Evolutionary conservation across 2,113 vertebrate species (phyloP).

Genomic region (Ctenodactylus gundi): DNA sequence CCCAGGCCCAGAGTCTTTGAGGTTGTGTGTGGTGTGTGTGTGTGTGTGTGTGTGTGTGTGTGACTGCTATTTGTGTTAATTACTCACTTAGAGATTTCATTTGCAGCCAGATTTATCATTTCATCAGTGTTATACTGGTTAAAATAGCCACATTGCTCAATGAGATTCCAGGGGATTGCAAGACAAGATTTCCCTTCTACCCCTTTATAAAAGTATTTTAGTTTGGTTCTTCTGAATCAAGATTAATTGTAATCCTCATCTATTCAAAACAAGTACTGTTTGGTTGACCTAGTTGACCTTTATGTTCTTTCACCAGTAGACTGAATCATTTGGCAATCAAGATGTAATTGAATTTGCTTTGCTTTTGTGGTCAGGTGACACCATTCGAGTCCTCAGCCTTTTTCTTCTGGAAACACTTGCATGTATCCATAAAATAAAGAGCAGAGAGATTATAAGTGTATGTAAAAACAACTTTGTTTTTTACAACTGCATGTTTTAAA

Average conservation of each 20-base stretch:
- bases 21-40: no score
- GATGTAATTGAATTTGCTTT: slow-evolving; percentile 24
- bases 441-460: background rate
- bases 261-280: slow-evolving; percentile 53
- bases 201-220: slow-evolving; percentile 55
- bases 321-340: slow-evolving; percentile 44
- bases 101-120: slow-evolving; percentile 49
- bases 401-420: background rate
- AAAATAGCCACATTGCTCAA: slow-evolving; percentile 58
- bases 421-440: background rate
- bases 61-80: background rate
- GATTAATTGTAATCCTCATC: slow-evolving; percentile 64
- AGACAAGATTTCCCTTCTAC: slow-evolving; percentile 43
- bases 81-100: background rate
- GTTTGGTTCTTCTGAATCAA: slow-evolving; percentile 72
- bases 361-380: background rate
- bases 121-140: slow-evolving; percentile 32
- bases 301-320: slow-evolving; percentile 41
- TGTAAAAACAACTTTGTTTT: background rate
- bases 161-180: no score
- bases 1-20: background rate
- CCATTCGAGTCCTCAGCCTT: background rate
- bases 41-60: no score
- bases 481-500: background rate
- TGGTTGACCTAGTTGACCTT: slow-evolving; percentile 54